phyloP scores from a whole-genome alignment of 2,888 invertebrate genomes.

The Iselma pallidipennis region DNA sequence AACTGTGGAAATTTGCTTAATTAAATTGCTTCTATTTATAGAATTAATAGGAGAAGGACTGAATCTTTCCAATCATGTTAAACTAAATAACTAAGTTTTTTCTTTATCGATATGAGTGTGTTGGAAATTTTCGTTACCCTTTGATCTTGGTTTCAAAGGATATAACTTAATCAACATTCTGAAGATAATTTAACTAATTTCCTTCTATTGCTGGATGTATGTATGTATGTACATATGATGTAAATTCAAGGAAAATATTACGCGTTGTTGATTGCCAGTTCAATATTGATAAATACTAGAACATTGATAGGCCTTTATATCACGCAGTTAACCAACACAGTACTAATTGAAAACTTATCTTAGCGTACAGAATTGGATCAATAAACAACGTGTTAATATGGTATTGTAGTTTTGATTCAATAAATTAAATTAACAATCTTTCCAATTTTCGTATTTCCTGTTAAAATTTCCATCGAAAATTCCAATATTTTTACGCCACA shows the following conservation, averaged over 20 bases:
- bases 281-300: not conserved
- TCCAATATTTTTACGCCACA: no score
- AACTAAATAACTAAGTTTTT: not conserved
- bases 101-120: no score
- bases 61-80: not conserved
- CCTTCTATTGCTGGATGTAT: not conserved
- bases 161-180: no score
- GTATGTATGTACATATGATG: no score
- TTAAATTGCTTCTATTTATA: not conserved
- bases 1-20: not conserved
- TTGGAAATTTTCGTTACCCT: no score
- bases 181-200: not conserved
- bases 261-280: not conserved
- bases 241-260: no score
- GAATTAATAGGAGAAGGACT: not conserved
- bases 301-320: no score
- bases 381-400: no score
- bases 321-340: no score
- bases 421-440: not conserved
- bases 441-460: not conserved
- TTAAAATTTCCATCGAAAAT: no score
- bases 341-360: not conserved
- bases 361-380: not conserved
- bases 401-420: no score
- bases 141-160: not conserved